These are phyloP conservation scores for Hycleus cichorii DNA, from an alignment of 1,140 invertebrate species.

Conservation along the genomic window DNA sequence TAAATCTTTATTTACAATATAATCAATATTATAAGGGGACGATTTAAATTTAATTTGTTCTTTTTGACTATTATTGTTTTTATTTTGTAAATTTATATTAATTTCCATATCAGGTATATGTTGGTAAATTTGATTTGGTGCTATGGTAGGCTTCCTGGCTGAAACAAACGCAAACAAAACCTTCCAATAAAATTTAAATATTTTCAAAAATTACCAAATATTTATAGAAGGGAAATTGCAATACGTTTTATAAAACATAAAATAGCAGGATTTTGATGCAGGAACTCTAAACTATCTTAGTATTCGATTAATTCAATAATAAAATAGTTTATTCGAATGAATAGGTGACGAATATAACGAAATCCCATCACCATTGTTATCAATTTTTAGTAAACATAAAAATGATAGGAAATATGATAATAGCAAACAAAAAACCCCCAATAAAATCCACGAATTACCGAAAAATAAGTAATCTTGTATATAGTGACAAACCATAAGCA, in stretches of 20 bases:
- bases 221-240: too few relatives aligned
- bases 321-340: background rate
- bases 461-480: slow-evolving; percentile 33
- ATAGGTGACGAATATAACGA: too few relatives aligned
- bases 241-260: too few relatives aligned
- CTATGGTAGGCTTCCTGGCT: slow-evolving; percentile 38
- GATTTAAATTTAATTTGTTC: slow-evolving; percentile 8
- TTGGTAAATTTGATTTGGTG: slow-evolving; percentile 17
- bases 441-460: slow-evolving; percentile 32
- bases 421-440: slow-evolving; percentile 18
- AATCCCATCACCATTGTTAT: too few relatives aligned
- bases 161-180: slow-evolving; percentile 34
- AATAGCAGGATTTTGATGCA: too few relatives aligned
- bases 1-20: slow-evolving; percentile 7
- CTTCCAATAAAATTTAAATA: slow-evolving; percentile 13
- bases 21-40: slow-evolving; percentile 14
- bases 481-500: slow-evolving; percentile 32
- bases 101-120: background rate
- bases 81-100: background rate
- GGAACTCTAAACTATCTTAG: too few relatives aligned
- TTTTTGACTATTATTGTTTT: background rate
- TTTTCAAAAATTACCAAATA: too few relatives aligned
- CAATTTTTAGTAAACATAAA: too few relatives aligned
- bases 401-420: background rate
- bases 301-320: too few relatives aligned